Evolutionary conservation across 2,113 vertebrate genomes (phyloP).

Genomic region (Petaurus breviceps): DNA sequence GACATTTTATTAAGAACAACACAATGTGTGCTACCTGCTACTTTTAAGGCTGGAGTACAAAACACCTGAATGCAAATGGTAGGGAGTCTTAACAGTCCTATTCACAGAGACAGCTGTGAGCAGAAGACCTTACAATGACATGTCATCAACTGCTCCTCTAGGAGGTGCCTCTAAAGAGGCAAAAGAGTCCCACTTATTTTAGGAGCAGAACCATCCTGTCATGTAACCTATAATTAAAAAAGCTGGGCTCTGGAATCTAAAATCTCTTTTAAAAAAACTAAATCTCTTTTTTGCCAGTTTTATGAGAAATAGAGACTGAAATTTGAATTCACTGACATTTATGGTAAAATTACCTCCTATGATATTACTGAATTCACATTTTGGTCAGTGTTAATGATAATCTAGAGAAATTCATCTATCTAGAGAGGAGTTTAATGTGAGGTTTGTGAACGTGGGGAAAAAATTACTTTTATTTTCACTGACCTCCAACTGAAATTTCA

Average conservation of each 20-base stretch:
- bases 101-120: constrained; percentile 30
- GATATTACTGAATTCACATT: neutral
- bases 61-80: neutral
- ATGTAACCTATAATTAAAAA: neutral
- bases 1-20: neutral
- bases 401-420: neutral
- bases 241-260: no score
- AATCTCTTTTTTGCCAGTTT: neutral
- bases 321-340: neutral
- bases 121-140: constrained; percentile 42
- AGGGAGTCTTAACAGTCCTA: neutral
- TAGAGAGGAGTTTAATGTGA: neutral
- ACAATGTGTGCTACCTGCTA: neutral
- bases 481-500: neutral
- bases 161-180: neutral
- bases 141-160: constrained; percentile 34
- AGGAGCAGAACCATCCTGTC: neutral
- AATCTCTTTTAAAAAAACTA: no score
- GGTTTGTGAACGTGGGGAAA: neutral
- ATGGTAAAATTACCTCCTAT: neutral
- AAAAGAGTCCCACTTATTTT: neutral
- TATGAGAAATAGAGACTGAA: neutral
- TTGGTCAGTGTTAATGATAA: neutral
- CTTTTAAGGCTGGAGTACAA: neutral
- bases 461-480: neutral